Conservation (phyloP, 2,113 vertebrate species). For the Penelope pileata region DNA sequence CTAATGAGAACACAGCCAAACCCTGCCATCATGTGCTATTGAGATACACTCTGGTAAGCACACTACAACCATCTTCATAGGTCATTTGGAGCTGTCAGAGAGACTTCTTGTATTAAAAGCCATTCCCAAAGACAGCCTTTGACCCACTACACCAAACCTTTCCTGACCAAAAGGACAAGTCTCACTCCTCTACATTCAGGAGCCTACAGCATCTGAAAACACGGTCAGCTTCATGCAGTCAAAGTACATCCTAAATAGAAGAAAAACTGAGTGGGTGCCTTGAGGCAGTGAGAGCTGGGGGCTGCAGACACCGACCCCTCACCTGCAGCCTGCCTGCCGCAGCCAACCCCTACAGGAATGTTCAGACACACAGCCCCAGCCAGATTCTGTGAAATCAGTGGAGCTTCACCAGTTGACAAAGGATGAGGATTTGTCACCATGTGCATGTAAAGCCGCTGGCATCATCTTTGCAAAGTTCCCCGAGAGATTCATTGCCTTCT, state of each 20-base stretch:
- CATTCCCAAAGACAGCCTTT: background rate
- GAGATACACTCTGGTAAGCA: background rate
- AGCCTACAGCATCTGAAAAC: background rate
- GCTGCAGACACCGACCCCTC: background rate
- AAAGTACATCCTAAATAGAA: background rate
- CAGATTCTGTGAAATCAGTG: background rate
- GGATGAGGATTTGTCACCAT: background rate
- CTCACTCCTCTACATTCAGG: rapidly evolving
- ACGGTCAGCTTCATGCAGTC: background rate
- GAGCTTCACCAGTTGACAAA: background rate
- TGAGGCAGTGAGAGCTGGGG: background rate
- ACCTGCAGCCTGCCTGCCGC: background rate
- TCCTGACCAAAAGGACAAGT: background rate
- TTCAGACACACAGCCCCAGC: too few relatives aligned
- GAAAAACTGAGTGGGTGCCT: background rate
- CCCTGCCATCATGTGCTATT: background rate
- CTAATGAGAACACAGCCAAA: background rate
- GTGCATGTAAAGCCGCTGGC: background rate
- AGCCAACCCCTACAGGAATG: too few relatives aligned
- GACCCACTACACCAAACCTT: background rate
- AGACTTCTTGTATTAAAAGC: background rate
- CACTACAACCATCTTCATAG: rapidly evolving
- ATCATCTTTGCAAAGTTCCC: background rate
- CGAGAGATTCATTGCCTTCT: background rate
- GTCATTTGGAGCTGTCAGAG: background rate